These are phyloP conservation scores for Rhipidura dahli DNA, from an alignment of 2,113 vertebrate genomes.

Conservation along the genomic window DNA sequence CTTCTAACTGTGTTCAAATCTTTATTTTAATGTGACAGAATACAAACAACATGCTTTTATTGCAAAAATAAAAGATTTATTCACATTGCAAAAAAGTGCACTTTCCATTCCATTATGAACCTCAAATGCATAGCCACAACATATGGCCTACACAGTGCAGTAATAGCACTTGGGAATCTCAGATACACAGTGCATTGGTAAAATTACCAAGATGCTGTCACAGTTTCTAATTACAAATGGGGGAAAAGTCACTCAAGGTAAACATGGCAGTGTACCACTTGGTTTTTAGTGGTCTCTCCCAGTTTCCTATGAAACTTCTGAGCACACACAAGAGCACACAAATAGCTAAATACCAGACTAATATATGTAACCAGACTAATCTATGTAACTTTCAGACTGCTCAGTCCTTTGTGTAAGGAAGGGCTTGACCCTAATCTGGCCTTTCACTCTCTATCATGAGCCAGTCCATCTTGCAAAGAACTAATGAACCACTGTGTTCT, in stretches of 20 bases:
- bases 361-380: background rate
- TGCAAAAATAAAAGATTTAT: slow-evolving; percentile 16
- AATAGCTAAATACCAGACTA: background rate
- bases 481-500: background rate
- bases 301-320: background rate
- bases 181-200: background rate
- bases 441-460: background rate
- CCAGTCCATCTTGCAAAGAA: background rate
- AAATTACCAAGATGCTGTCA: background rate
- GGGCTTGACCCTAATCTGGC: background rate
- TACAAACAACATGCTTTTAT: slow-evolving; percentile 26
- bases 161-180: background rate
- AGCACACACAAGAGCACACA: background rate
- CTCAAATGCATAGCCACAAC: background rate
- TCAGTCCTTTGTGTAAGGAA: background rate
- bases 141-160: background rate
- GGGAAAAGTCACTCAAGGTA: background rate
- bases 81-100: slow-evolving; percentile 14
- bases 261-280: background rate
- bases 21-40: slow-evolving; percentile 32
- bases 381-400: background rate
- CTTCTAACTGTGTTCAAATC: background rate
- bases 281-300: background rate
- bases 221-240: background rate
- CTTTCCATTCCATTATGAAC: background rate